phyloP scores from a whole-genome alignment of 2,888 invertebrate genomes.

The Pollenia labialis region DNA sequence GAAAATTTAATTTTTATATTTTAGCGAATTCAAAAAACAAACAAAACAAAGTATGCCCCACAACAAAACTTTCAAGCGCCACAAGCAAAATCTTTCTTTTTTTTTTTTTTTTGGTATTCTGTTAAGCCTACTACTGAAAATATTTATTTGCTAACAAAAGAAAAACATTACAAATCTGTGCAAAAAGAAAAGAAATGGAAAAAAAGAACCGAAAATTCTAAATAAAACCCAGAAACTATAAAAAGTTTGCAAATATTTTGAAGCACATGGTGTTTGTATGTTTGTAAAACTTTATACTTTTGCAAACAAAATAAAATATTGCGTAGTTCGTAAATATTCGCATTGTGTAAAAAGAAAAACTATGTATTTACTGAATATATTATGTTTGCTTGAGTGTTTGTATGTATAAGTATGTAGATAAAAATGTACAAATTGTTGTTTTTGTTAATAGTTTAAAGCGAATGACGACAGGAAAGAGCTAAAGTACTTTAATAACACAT shows the following conservation, averaged over 20 bases:
- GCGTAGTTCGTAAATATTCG: slow-evolving; percentile 42
- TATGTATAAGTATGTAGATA: neutral
- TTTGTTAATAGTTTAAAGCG: slow-evolving; percentile 61
- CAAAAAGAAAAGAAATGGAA: neutral
- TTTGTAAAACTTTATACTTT: neutral
- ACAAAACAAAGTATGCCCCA: neutral
- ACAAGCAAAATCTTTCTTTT: neutral
- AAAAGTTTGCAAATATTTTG: neutral
- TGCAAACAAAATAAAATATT: slow-evolving; percentile 39
- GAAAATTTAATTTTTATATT: too few relatives aligned
- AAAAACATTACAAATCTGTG: neutral
- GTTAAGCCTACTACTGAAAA: slow-evolving; percentile 41
- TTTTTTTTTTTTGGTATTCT: neutral
- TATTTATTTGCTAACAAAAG: slow-evolving; percentile 10
- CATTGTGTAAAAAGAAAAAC: slow-evolving; percentile 11
- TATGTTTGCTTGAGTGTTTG: neutral
- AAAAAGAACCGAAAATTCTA: neutral
- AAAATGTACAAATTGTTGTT: neutral
- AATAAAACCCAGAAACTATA: neutral
- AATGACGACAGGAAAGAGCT: slow-evolving; percentile 65
- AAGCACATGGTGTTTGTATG: neutral
- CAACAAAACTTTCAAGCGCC: neutral
- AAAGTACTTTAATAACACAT: slow-evolving; percentile 57
- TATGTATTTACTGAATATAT: neutral
- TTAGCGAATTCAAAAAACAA: too few relatives aligned